Base-by-base conservation (phyloP, 2,113 vertebrate species). In the Campylomormyrus tamandua region DNA sequence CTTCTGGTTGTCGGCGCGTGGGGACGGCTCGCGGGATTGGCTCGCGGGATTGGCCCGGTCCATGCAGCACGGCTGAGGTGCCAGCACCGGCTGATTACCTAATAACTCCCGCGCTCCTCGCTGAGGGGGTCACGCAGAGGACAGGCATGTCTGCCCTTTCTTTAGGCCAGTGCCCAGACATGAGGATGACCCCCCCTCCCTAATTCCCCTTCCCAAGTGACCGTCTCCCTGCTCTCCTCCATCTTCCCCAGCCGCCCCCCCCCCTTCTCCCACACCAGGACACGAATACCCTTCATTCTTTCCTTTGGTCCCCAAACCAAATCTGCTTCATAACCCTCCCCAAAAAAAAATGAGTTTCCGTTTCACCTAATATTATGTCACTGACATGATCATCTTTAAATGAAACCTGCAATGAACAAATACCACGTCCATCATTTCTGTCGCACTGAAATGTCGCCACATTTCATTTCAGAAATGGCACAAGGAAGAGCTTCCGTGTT, bases 51-150 rank as follows among this genome's bases (percentile, higher is more conserved):
- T 10, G 46, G 42, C 27, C 17, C 42, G 95, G 95, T 96, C 93
- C 96, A 96, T 95, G 95, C 97, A 96, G 96, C 96, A 97, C 96
- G 97, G 96, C 96, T 95, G 96, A 97, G 97, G 96, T 96, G 97
- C 96, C 97, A 97, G 97, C 96, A 97, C 96, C 94, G 93, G 95
- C 96, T 97, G 97, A 98, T 98, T 98, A 97, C 96, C 95, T 97
- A 96, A 97, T 97, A 97, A 97, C 97, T 97, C 97, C 96, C 95
- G 95, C 95, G 94, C 97, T 96, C 96, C 95, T 96, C 95, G 89
- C 83, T 92, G 90, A 95, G 96, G 95, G 95, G 97, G 97, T 98
- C 96, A 97, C 95, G 46, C 94, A 97, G 94, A 97, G 97, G 97
- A 97, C 97, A 97, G 96, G 96, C 97, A 95, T 95, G 95, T 95